These are phyloP conservation scores for Crepidodera aurea DNA, from an alignment of 2,888 invertebrate species.

Conservation along the genomic window DNA sequence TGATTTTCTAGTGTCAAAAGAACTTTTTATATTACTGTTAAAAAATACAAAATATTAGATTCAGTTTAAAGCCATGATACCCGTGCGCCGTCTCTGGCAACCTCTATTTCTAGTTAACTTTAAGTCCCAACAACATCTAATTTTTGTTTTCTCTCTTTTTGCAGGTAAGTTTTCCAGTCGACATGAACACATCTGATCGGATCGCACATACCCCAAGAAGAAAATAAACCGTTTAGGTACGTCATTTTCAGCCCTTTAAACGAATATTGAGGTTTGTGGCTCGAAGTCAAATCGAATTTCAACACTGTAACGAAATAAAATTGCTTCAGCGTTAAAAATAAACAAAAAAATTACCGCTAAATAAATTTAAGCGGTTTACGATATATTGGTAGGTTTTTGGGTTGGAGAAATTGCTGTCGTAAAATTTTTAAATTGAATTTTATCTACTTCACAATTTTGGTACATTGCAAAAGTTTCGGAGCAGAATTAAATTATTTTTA, in stretches of 20 bases:
- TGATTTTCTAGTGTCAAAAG: no score
- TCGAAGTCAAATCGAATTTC: slow-evolving; percentile 11
- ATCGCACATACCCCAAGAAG: neutral
- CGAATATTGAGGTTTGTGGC: slow-evolving; percentile 13
- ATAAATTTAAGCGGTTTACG: neutral
- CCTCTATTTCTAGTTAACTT: neutral
- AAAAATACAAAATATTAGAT: no score
- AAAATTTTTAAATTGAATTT: no score
- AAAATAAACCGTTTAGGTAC: slow-evolving; percentile 16
- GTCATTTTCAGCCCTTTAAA: slow-evolving; percentile 11
- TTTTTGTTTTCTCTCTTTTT: neutral
- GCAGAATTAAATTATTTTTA: no score
- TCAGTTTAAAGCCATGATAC: no score
- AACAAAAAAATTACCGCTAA: slow-evolving; percentile 6
- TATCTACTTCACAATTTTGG: no score
- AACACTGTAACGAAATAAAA: slow-evolving; percentile 8
- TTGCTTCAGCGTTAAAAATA: slow-evolving; percentile 1
- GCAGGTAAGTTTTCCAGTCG: slow-evolving; percentile 9
- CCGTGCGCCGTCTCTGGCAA: no score
- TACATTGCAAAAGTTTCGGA: no score
- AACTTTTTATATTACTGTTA: no score
- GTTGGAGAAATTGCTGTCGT: neutral
- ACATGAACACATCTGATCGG: slow-evolving; percentile 1
- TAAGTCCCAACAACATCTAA: neutral
- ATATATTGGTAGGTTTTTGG: neutral